Evolutionary conservation across 2,113 vertebrate species (phyloP).

Genomic region (Dicaeum eximium): DNA sequence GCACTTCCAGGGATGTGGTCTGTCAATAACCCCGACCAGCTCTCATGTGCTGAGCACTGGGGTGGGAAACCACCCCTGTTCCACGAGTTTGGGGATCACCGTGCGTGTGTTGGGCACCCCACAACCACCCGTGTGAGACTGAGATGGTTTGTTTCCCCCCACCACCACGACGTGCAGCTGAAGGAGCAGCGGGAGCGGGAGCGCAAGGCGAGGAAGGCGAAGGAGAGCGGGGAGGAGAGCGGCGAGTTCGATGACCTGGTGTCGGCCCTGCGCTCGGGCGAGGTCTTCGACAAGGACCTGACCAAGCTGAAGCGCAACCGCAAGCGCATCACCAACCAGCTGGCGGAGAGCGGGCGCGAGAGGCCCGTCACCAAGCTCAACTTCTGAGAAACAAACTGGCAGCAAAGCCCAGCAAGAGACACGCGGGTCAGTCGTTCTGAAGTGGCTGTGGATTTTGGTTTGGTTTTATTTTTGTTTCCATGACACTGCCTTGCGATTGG

Average conservation of each 20-base stretch:
- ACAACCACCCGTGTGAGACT: not conserved
- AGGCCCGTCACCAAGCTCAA: slow-evolving; percentile 95
- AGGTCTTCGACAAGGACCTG: slow-evolving; percentile 98
- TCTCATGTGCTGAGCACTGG: rapidly evolving
- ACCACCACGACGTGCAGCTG: slow-evolving; percentile 64
- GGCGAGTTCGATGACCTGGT: slow-evolving; percentile 97
- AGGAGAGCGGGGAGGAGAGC: slow-evolving; percentile 92
- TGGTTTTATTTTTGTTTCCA: not conserved
- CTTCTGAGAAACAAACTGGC: slow-evolving; percentile 71
- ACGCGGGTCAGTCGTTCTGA: not conserved
- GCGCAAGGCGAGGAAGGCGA: slow-evolving; percentile 88
- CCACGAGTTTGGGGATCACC: not conserved
- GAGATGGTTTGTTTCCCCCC: not conserved
- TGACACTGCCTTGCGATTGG: slow-evolving; percentile 63
- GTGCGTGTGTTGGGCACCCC: rapidly evolving
- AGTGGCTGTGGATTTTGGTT: slow-evolving; percentile 2
- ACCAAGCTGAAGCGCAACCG: slow-evolving; percentile 97
- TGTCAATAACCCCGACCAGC: not conserved
- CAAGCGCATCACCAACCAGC: slow-evolving; percentile 89
- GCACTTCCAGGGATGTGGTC: not conserved
- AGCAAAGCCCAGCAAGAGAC: not conserved
- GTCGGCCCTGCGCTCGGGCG: slow-evolving; percentile 91
- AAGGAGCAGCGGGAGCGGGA: slow-evolving; percentile 95
- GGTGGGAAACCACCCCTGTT: not conserved
- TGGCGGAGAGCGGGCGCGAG: slow-evolving; percentile 85